Evolutionary conservation across 2,888 invertebrate genomes (phyloP).

Genomic region (Campoletis raptor): DNA sequence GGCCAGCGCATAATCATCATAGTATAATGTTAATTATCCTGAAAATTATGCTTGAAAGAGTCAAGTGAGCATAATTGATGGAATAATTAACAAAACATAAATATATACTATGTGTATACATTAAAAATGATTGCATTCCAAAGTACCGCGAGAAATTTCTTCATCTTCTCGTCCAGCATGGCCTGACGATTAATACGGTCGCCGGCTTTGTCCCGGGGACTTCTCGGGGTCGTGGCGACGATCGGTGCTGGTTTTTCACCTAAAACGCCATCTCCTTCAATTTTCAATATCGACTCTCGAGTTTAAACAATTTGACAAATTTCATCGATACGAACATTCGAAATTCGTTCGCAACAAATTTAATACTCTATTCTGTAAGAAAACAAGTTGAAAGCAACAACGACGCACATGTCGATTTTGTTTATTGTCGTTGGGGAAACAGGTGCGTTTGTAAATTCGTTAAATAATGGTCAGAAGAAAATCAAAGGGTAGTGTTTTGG

Average conservation of each 20-base stretch:
- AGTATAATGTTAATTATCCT: slow-evolving; percentile 1
- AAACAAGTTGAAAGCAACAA: neutral
- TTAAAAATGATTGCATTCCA: slow-evolving; percentile 63
- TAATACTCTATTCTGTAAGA: no score
- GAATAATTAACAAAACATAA: slow-evolving; percentile 43
- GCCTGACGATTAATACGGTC: slow-evolving; percentile 93
- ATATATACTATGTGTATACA: slow-evolving; percentile 46
- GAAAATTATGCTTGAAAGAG: neutral
- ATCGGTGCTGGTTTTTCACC: slow-evolving; percentile 81
- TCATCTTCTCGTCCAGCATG: slow-evolving; percentile 96
- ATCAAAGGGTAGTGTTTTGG: neutral
- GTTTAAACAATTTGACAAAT: neutral
- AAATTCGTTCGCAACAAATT: neutral
- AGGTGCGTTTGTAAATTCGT: slow-evolving; percentile 37
- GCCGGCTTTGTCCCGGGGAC: slow-evolving; percentile 88
- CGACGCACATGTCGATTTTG: neutral
- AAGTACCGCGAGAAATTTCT: slow-evolving; percentile 96
- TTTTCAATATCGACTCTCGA: neutral
- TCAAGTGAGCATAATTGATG: slow-evolving; percentile 19
- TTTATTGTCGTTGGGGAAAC: slow-evolving; percentile 17
- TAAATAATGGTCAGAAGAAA: slow-evolving; percentile 25
- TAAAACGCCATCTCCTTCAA: slow-evolving; percentile 75
- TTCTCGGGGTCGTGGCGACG: slow-evolving; percentile 77
- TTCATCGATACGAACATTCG: neutral
- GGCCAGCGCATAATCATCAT: slow-evolving; percentile 46